Evolutionary conservation across 2,797 vertebrate genomes (phyloP), one percentile per base, ranked within the genome.

Genomic region (Manis pentadactyla): DNA sequence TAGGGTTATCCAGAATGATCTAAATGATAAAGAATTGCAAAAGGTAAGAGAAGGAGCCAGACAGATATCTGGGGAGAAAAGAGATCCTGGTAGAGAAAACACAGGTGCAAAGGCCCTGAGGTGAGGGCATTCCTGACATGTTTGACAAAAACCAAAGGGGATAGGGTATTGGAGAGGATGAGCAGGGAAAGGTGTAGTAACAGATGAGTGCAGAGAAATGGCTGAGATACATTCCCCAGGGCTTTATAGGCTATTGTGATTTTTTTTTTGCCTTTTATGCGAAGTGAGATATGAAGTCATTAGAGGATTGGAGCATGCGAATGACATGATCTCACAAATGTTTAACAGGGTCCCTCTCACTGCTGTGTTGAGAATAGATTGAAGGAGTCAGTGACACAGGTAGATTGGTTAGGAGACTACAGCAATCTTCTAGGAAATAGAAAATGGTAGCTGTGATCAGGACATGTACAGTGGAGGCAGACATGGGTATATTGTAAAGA

Each of bases 121-220:
- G 23, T 37, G 2, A 4, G 5, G 42, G 6, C 0, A 15, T 13
- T 6, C 0, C 14, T 71, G 53, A n/a, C 23, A 42, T 61, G 8
- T 31, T 7, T 21, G 15, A 81, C 31, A 84, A 86, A 68, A 5
- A 75, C 69, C 29, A 53, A 64, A 19, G 63, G 23, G 34, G 13
- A 15, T 34, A 64, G 14, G 4, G 2, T 34, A 2, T 2, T n/a
- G 23, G n/a, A 69, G 2, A 42, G 7, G 15, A 51, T 27, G 25
- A 25, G 21, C 17, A 31, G 31, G 15, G 34, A 39, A 2, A 64
- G 5, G 4, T 34, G 2, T 23, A n/a, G 27, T 53, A 39, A 23
- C 14, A 84, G 23, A 75, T 6, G 39, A 89, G 27, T 10, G 39
- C 39, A 57, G 46, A 81, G n/a, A 64, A 87, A 66, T 46, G n/a